Conservation (phyloP, 2,797 vertebrate genomes). For the Squalus acanthias region DNA sequence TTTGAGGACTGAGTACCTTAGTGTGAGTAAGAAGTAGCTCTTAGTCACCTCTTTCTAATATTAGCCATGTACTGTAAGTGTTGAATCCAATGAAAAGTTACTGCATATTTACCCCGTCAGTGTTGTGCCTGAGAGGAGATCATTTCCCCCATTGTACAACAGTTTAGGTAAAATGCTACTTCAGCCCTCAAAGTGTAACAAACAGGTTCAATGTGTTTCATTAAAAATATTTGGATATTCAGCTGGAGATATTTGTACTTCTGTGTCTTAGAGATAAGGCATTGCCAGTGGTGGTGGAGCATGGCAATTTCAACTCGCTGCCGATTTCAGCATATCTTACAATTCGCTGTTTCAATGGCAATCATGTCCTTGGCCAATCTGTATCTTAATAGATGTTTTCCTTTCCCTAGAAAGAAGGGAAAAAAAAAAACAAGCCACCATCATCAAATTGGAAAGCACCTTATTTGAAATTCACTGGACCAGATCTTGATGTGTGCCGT, state of each 20-base stretch:
- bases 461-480: neutral
- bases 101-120: neutral
- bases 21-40: neutral
- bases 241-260: constrained; percentile 30
- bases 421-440: neutral
- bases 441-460: neutral
- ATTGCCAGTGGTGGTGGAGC: constrained; percentile 17
- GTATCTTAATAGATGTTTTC: constrained; percentile 11
- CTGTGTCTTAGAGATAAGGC: constrained; percentile 31
- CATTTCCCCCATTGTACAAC: neutral
- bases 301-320: constrained; percentile 22
- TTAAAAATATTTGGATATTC: constrained; percentile 34
- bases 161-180: neutral
- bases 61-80: neutral
- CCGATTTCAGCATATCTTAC: constrained; percentile 26
- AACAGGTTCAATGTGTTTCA: constrained; percentile 25
- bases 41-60: neutral
- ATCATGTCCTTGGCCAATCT: constrained; percentile 20
- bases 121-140: neutral
- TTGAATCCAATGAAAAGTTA: neutral
- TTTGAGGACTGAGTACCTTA: constrained; percentile 30
- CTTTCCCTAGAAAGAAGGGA: neutral
- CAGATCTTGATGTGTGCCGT: neutral
- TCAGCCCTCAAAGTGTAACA: constrained; percentile 26
- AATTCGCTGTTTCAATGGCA: constrained; percentile 15